These are phyloP conservation scores for Branchinecta lynchi DNA, from an alignment of 1,140 invertebrate genomes.

Conservation along the genomic window DNA sequence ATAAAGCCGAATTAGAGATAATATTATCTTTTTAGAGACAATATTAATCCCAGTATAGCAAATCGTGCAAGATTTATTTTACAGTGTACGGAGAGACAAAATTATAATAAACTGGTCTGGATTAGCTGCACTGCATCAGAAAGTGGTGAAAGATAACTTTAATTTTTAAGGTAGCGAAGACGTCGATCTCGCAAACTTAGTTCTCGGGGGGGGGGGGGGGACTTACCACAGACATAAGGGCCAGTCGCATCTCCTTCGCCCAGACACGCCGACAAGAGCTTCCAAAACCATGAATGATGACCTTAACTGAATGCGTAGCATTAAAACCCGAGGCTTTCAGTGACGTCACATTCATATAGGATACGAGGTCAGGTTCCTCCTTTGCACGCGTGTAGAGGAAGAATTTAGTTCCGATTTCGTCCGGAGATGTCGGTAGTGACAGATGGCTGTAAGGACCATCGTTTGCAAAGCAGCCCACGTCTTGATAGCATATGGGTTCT, in stretches of 20 bases:
- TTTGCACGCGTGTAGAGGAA: constrained; percentile 34
- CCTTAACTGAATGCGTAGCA: constrained; percentile 53
- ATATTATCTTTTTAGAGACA: too few relatives aligned
- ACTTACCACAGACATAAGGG: constrained; percentile 66
- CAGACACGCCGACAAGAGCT: constrained; percentile 74
- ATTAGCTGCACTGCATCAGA: too few relatives aligned
- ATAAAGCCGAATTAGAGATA: too few relatives aligned
- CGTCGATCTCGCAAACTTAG: too few relatives aligned
- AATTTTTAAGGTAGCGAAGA: too few relatives aligned
- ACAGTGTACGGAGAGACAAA: too few relatives aligned
- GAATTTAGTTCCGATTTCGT: constrained; percentile 60
- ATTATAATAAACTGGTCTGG: too few relatives aligned
- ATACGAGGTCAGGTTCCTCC: constrained; percentile 27
- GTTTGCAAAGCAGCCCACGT: constrained; percentile 81
- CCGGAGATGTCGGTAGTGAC: constrained; percentile 72
- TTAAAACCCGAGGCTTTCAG: constrained; percentile 45
- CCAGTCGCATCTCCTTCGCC: constrained; percentile 82
- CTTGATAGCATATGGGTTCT: constrained; percentile 65
- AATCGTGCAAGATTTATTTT: too few relatives aligned
- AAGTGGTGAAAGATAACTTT: too few relatives aligned
- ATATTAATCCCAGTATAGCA: too few relatives aligned
- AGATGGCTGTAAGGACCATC: constrained; percentile 78
- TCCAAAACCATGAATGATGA: constrained; percentile 88
- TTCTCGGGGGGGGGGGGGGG: background rate
- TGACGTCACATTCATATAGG: constrained; percentile 40